Evolutionary conservation across 1,140 invertebrate species (phyloP), one percentile per base, ranked within the genome.

Genomic region (Papilio dardanus): DNA sequence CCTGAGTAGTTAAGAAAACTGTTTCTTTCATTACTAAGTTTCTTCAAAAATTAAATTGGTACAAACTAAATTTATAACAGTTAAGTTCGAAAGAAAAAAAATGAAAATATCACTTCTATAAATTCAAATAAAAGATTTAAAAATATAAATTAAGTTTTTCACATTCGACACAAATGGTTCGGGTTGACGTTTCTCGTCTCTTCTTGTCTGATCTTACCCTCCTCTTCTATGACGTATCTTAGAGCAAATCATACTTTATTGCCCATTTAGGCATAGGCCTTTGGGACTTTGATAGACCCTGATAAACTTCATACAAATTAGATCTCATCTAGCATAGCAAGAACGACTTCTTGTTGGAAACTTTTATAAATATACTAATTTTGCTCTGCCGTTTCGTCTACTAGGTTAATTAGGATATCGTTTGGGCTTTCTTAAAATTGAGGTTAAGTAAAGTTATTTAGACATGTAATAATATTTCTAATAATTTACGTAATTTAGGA

Each of bases 231-330:
- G 67, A 69, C 67, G 28, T 69, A 69, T 69, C 67, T 69, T 19
- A 37, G n/a, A 42, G 67, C 42, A 69, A 69, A 69, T 69, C 67
- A 37, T 69, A 40, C 31, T 69, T 69, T 69, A 69, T 69, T 69
- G 35, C 67, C 67, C 67, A 24, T 40, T 40, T 37, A 69, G 67
- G 67, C n/a, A 69, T 69, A 37, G 67, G 67, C 33, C 33, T 37
- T 7, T 21, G 31, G 33, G 31, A 35, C 31, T 37, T 37, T 68
- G 66, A 35, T 33, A 68, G 66, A 21, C 31, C 31, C 31, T 37
- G 66, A 33, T 68, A 68, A 68, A 33, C n/a, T 7, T 10, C 16
- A 4, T 68, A 33, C 31, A 68, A 68, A 68, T 68, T 68, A n/a
- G 16, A 65, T 24, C 19, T 24, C 50, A 54, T 54, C 21, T 12